Base-by-base conservation (phyloP, 2,888 invertebrate genomes). In the Eupelmus urozonus region DNA sequence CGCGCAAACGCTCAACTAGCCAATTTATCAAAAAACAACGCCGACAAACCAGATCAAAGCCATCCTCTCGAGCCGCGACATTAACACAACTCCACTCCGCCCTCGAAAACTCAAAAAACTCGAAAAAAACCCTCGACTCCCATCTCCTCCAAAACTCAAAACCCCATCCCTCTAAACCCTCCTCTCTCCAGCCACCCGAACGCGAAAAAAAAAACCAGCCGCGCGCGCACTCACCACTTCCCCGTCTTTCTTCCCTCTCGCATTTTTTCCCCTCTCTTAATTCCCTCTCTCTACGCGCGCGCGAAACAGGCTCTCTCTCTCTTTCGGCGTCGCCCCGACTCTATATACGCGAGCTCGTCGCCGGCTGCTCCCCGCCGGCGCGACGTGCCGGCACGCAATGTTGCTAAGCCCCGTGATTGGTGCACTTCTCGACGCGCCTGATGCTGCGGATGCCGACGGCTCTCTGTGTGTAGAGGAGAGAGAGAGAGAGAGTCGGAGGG, bases 381-480 rank as follows among this genome's bases (percentile, higher is more conserved):
- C 85, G 85, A 85, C 85, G 84, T 85, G 84, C 85, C 82, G 85
- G 86, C 86, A 85, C 63, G 49, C 73, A 62, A 51, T 45, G 42
- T 27, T 49, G 60, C 66, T 65, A 34, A 62, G 78, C 69, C 57
- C 83, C 83, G 85, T 84, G 85, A 86, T 85, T 84, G 84, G 85
- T 85, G 84, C 84, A 82, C 81, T 63, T 34, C 62, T 81, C 82
- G 80, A 74, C 80, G 72, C 81, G 70, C 74, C 72, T 25, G 40
- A 53, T 53, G 20, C 53, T 53, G 13, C n/a, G 53, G 59, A 29
- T 34, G 53, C 55, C 55, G 67, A 34, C 67, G 55, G 27, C 11
- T 49, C 9, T 34, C 9, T 9, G 34, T n/a, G n/a, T n/a, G n/a
- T n/a, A n/a, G 9, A 34, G 9, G 34, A 9, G 34, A 34, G 34